A percentile compares a stretch with the other conserved stretches of the same genome.
These are phyloP conservation scores for Arizona elegans DNA, from an alignment of 2,113 vertebrate species.

Conservation along the genomic window DNA sequence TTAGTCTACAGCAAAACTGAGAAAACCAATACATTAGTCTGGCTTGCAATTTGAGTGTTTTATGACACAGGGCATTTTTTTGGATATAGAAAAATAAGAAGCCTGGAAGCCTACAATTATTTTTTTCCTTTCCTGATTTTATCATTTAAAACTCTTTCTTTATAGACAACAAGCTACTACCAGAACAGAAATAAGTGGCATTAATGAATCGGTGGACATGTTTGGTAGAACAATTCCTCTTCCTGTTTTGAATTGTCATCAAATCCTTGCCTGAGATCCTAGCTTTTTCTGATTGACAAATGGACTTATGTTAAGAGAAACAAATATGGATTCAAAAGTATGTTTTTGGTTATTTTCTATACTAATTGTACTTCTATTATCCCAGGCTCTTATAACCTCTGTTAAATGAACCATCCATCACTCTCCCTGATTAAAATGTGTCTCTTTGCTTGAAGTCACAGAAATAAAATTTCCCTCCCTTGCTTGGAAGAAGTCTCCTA, in stretches of 20 bases:
- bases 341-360: background rate
- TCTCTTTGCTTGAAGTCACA: background rate
- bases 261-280: background rate
- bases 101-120: background rate
- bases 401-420: background rate
- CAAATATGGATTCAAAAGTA: background rate
- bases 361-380: background rate
- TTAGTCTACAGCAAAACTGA: background rate
- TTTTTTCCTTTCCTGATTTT: background rate
- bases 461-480: background rate
- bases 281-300: background rate
- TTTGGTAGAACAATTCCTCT: background rate
- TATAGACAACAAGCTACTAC: background rate
- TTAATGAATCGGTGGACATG: background rate
- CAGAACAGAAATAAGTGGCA: background rate
- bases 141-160: background rate
- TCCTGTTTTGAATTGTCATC: background rate
- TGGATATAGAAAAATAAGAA: background rate
- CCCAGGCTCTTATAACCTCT: background rate
- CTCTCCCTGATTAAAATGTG: background rate
- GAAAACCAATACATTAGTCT: background rate
- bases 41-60: background rate
- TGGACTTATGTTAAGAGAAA: background rate
- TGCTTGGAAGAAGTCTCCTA: conserved; percentile 14
- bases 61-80: background rate